Evolutionary conservation across 1,140 invertebrate species (phyloP).

Genomic region (Lepidurus couesii): DNA sequence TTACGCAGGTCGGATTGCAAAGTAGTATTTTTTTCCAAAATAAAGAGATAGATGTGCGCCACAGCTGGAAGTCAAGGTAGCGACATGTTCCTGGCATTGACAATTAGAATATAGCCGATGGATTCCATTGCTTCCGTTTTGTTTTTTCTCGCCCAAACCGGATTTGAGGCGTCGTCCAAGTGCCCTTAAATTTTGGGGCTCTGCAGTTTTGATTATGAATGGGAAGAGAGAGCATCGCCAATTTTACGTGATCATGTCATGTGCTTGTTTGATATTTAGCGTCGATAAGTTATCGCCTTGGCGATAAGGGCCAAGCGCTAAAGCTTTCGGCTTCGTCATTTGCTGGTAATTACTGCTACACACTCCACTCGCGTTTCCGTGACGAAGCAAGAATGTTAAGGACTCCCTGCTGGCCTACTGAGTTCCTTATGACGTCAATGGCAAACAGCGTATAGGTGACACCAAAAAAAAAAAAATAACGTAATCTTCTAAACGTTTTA

Average conservation of each 20-base stretch:
- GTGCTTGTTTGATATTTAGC: background rate
- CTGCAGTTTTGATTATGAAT: background rate
- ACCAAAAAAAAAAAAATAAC: background rate
- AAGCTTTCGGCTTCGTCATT: conserved; percentile 16
- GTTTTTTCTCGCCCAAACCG: background rate
- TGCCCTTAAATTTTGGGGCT: too few species aligned
- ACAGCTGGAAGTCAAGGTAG: too few species aligned
- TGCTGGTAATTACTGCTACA: background rate
- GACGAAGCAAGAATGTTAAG: conserved; percentile 19
- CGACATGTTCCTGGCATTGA: too few species aligned
- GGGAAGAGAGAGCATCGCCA: background rate
- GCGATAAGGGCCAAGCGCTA: background rate
- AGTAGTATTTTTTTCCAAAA: too few species aligned
- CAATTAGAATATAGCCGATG: too few species aligned
- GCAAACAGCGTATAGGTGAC: conserved; percentile 11
- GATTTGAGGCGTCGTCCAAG: background rate
- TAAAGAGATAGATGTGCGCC: too few species aligned
- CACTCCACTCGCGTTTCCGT: conserved; percentile 15
- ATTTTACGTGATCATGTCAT: background rate
- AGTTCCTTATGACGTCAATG: background rate
- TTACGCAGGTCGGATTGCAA: too few species aligned
- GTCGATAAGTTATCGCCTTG: background rate
- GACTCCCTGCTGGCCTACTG: conserved; percentile 13
- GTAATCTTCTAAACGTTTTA: background rate
- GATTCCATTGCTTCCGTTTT: background rate